A percentile compares a stretch with the other conserved stretches of the same genome.
Conservation (phyloP, 1,140 invertebrate genomes). For the Chrysopa pallens region DNA sequence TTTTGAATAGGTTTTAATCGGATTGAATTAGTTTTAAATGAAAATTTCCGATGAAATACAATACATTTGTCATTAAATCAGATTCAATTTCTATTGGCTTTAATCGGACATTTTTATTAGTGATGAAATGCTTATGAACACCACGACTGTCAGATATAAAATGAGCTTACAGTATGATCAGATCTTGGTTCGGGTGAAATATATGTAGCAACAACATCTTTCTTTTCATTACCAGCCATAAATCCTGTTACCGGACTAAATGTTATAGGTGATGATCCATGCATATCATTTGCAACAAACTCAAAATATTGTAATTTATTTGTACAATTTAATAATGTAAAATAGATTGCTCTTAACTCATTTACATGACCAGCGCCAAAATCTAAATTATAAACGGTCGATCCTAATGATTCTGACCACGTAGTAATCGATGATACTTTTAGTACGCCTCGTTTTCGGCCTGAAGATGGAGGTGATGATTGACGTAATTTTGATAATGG, state of each 20-base stretch:
- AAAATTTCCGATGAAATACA: too few relatives aligned
- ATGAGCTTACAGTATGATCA: background rate
- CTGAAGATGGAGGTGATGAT: too few relatives aligned
- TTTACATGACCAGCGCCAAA: slow-evolving; percentile 11
- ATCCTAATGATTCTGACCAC: background rate
- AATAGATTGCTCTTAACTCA: slow-evolving; percentile 9
- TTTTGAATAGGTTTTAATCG: too few relatives aligned
- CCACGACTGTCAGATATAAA: too few relatives aligned
- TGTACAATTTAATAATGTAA: slow-evolving; percentile 15
- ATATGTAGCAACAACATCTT: slow-evolving; percentile 15
- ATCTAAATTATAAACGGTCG: slow-evolving; percentile 8
- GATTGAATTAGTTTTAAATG: too few relatives aligned
- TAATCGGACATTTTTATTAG: too few relatives aligned
- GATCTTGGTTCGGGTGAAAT: slow-evolving; percentile 7
- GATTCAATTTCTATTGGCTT: too few relatives aligned
- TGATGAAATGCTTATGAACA: too few relatives aligned
- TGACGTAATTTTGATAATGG: background rate
- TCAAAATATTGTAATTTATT: slow-evolving; percentile 6
- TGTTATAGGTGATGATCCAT: too few relatives aligned
- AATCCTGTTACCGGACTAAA: slow-evolving; percentile 10
- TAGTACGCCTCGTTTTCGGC: background rate
- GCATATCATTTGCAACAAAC: slow-evolving; percentile 6
- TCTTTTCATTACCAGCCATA: slow-evolving; percentile 11
- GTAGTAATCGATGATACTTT: background rate
- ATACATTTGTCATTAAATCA: too few relatives aligned